Percentiles rank a stretch among this genome's conserved stretches.
phyloP scores from a whole-genome alignment of 2,797 vertebrate genomes.

The Phaenicophaeus curvirostris region DNA sequence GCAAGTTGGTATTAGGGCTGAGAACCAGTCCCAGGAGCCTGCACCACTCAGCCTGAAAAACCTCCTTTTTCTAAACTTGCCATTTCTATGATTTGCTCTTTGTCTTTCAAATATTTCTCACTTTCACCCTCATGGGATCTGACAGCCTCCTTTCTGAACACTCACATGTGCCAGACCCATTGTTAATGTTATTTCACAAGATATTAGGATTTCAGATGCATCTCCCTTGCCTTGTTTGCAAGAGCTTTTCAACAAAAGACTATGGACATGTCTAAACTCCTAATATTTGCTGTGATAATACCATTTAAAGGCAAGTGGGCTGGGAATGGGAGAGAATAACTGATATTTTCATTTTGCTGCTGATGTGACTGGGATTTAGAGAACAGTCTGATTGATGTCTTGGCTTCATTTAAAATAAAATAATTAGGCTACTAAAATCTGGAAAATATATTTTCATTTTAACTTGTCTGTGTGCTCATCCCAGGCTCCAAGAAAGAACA shows the following conservation, averaged over 20 bases:
- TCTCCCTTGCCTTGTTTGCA: constrained; percentile 51
- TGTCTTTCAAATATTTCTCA: constrained; percentile 50
- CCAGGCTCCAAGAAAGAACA: constrained; percentile 33
- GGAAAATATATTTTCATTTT: constrained; percentile 75
- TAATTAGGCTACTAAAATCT: constrained; percentile 71
- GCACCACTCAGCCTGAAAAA: not conserved
- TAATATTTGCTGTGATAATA: constrained; percentile 72
- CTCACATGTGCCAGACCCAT: not conserved
- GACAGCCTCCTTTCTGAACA: not conserved
- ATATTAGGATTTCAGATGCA: constrained; percentile 64
- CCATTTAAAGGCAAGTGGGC: constrained; percentile 62
- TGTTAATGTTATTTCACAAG: constrained; percentile 52
- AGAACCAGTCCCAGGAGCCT: not conserved
- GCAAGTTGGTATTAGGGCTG: not conserved
- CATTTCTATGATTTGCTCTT: constrained; percentile 33
- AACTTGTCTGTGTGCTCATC: constrained; percentile 52
- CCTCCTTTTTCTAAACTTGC: not conserved
- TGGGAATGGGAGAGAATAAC: constrained; percentile 62
- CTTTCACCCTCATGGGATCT: constrained; percentile 8
- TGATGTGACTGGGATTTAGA: constrained; percentile 64
- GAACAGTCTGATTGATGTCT: constrained; percentile 60
- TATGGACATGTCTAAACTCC: constrained; percentile 63
- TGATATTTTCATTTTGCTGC: constrained; percentile 70
- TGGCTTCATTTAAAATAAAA: constrained; percentile 72
- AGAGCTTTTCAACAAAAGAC: constrained; percentile 60